Conservation (phyloP, 2,113 vertebrate genomes). For the Burhinus oedicnemus region DNA sequence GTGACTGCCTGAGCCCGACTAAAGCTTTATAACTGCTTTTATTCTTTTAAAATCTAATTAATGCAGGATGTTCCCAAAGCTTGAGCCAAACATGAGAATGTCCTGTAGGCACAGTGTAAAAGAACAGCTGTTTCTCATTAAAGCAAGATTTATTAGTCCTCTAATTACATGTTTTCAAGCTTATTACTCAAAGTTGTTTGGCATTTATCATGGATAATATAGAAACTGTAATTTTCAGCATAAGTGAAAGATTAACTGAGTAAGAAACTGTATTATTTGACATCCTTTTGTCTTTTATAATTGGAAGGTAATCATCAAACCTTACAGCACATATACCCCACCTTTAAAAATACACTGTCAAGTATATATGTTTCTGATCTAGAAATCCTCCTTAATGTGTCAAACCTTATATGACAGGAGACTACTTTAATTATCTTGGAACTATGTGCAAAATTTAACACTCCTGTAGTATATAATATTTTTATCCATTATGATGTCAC, state of each 20-base stretch:
- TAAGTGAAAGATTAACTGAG: slow-evolving; percentile 9
- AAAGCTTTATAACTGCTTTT: slow-evolving; percentile 5
- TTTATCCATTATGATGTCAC: slow-evolving; percentile 45
- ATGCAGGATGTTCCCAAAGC: not conserved
- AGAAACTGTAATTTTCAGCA: slow-evolving; percentile 51
- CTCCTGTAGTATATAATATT: not conserved
- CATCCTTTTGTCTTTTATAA: not conserved
- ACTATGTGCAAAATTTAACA: slow-evolving; percentile 9
- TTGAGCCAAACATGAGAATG: slow-evolving; percentile 31
- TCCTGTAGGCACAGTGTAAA: slow-evolving; percentile 50
- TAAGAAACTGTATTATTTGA: slow-evolving; percentile 21
- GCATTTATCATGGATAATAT: slow-evolving; percentile 53
- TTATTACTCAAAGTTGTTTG: slow-evolving; percentile 64
- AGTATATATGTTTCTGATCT: slow-evolving; percentile 11
- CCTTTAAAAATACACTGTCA: not conserved
- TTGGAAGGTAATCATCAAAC: not conserved
- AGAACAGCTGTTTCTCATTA: slow-evolving; percentile 77
- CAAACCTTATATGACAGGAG: not conserved
- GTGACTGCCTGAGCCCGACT: not conserved
- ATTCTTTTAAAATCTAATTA: slow-evolving; percentile 46
- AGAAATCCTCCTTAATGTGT: slow-evolving; percentile 2
- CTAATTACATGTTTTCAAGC: slow-evolving; percentile 71
- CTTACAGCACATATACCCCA: not conserved
- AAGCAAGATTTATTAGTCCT: slow-evolving; percentile 76
- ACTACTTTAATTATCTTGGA: slow-evolving; percentile 21